Base-by-base conservation (phyloP, 53 echinoderm and acorn worm species). In the Arbacia lixula region DNA sequence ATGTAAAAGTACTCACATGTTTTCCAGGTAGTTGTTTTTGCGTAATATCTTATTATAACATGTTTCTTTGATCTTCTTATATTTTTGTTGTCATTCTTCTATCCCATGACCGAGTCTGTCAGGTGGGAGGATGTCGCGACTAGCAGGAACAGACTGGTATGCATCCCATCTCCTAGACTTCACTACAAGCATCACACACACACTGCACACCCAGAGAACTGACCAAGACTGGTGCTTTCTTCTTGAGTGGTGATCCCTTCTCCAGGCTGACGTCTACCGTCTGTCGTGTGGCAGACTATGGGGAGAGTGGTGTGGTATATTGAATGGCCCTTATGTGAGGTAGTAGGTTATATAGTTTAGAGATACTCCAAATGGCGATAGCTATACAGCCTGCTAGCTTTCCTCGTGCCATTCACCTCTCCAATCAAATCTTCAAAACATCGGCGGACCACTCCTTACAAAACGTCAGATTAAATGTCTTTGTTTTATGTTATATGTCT, bases 341-440 rank as follows among this genome's bases (percentile, higher is more conserved):
- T 92, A 92, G 92, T 92, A 92, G 92, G 92, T 92, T 92, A 89
- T 92, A 92, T 92, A 92, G 92, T 92, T 92, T 71, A 89, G 92
- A 92, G 86, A 86, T 92, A 92, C 89, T 89, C 82, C 89, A 72
- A 21, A 71, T 82, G 89, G 92, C 81, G 92, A 92, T 92, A 92
- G 89, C 92, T 92, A 89, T 92, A 89, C 89, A 89, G 89, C 92
- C 89, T 92, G 92, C 92, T 92, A 92, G 89, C 92, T 92, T 92
- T 92, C 92, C 92, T 54, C 62, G 92, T 64, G 89, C 74, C 85
- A 68, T 60, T 50, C 51, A 37, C 58, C 6, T 17, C n/a, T n/a
- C n/a, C n/a, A n/a, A n/a, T n/a, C n/a, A n/a, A 56, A 58, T 77
- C 77, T 58, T 77, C 77, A 74, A 52, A 10, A n/a, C n/a, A n/a